Conservation (phyloP, 2,113 vertebrate species). For the Camelus bactrianus region DNA sequence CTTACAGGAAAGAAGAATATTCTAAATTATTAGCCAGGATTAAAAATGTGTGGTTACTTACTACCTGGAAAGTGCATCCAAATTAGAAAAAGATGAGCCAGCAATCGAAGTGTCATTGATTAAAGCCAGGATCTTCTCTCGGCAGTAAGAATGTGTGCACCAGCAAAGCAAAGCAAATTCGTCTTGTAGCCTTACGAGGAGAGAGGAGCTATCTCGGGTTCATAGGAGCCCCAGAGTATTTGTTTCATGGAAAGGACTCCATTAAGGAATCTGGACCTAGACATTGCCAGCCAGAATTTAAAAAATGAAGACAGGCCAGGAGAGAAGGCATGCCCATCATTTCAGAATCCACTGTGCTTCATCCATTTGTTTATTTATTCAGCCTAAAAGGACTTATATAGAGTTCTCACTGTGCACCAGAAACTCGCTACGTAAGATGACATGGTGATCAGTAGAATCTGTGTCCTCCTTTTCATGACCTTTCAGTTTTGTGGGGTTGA, state of each 20-base stretch:
- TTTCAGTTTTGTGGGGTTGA: background rate
- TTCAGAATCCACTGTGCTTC: background rate
- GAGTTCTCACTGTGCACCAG: background rate
- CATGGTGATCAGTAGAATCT: background rate
- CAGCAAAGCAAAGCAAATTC: background rate
- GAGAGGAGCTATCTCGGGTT: background rate
- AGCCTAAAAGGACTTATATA: background rate
- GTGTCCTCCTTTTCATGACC: background rate
- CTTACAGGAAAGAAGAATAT: background rate
- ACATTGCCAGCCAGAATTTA: background rate
- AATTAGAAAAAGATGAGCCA: background rate
- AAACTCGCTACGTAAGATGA: background rate
- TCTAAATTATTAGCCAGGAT: slow-evolving; percentile 39
- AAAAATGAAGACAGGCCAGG: background rate
- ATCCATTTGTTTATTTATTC: background rate
- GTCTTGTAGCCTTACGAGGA: background rate
- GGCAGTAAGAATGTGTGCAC: background rate
- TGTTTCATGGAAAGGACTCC: background rate
- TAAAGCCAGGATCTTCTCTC: background rate
- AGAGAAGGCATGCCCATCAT: background rate
- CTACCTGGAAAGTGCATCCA: background rate
- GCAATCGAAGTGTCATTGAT: background rate
- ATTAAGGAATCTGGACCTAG: background rate
- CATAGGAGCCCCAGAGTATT: background rate
- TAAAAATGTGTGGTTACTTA: slow-evolving; percentile 14